Conservation (phyloP, 2,888 invertebrate genomes). For the Eupithecia inturbata region DNA sequence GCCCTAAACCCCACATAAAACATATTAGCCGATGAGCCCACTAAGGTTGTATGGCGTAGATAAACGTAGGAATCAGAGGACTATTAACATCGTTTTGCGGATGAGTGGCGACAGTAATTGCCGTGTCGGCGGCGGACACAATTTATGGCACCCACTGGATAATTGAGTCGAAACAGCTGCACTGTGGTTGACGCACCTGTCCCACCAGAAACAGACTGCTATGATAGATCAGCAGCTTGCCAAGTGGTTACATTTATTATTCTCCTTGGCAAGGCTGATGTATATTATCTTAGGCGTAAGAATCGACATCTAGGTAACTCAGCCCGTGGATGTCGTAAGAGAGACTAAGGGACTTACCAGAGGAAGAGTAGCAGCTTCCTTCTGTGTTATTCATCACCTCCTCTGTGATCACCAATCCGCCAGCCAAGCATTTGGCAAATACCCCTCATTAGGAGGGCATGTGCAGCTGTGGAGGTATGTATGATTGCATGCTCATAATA, state of each 20-base stretch:
- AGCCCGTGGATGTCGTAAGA: not conserved
- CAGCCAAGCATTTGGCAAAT: no score
- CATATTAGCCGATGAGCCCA: slow-evolving; percentile 13
- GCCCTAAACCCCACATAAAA: slow-evolving; percentile 7
- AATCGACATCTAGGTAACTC: not conserved
- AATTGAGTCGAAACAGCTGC: slow-evolving; percentile 70
- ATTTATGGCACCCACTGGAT: slow-evolving; percentile 76
- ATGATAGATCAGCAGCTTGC: not conserved
- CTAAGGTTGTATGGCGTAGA: slow-evolving; percentile 63
- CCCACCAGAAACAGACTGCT: slow-evolving; percentile 43
- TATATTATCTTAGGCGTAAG: not conserved
- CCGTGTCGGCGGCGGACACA: slow-evolving; percentile 77
- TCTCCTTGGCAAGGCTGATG: not conserved
- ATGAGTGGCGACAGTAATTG: slow-evolving; percentile 83
- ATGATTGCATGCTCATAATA: not conserved
- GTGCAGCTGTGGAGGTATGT: no score
- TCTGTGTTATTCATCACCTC: not conserved
- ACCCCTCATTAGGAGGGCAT: no score
- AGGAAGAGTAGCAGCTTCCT: not conserved
- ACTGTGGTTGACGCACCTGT: slow-evolving; percentile 64
- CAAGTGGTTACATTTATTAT: not conserved
- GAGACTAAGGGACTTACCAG: not conserved
- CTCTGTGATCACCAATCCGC: not conserved
- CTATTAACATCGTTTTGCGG: slow-evolving; percentile 82
- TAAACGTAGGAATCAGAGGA: slow-evolving; percentile 77